Conservation (phyloP, 2,113 vertebrate genomes). For the Odobenus rosmarus region DNA sequence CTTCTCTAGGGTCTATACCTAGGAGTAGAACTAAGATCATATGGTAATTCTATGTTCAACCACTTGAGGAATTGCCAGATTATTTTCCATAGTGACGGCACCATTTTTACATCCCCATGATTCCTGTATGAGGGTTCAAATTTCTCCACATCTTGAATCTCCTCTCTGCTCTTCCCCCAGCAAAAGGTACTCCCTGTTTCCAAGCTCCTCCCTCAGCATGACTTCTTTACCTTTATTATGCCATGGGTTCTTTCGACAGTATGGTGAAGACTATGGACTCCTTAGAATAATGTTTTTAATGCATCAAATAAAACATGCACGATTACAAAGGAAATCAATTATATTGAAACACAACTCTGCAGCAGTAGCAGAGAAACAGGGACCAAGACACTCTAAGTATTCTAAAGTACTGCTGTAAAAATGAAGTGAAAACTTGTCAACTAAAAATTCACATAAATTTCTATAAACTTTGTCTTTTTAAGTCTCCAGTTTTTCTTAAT, state of each 20-base stretch:
- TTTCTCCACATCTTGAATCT: not conserved
- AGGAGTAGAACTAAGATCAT: not conserved
- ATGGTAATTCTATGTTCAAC: not conserved
- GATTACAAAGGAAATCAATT: not conserved
- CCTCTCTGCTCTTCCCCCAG: not conserved
- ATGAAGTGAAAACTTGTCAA: not conserved
- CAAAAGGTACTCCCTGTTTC: not conserved
- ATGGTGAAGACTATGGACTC: not conserved
- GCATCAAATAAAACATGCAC: constrained; percentile 5
- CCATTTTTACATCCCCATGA: not conserved
- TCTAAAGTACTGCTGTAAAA: constrained; percentile 8
- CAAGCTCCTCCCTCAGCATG: not conserved
- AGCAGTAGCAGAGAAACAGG: not conserved
- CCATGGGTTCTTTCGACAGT: not conserved
- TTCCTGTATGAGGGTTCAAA: not conserved
- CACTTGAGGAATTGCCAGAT: not conserved
- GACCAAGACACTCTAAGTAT: not conserved
- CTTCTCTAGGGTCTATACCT: not conserved
- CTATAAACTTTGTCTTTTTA: not conserved
- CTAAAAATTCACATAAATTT: not conserved
- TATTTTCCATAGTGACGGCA: not conserved
- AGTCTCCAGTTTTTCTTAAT: not conserved
- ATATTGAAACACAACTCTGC: not conserved
- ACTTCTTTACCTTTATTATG: not conserved
- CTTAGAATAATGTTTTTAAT: constrained; percentile 4